Conservation (phyloP, 2,888 invertebrate genomes). For the Troilus luridus region DNA sequence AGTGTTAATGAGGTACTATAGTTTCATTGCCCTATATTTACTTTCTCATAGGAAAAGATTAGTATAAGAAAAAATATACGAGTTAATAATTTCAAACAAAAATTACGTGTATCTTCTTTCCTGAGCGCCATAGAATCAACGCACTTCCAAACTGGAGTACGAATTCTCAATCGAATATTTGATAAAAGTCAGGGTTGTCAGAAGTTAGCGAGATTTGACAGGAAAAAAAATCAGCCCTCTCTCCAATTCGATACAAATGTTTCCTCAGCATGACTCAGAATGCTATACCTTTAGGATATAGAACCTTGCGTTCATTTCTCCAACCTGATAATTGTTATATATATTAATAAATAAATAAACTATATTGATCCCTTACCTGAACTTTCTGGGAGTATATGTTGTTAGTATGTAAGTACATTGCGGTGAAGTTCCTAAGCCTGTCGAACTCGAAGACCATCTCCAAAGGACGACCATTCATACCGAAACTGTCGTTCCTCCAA, state of each 20-base stretch:
- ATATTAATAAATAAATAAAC: too few relatives aligned
- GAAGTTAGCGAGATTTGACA: conserved; percentile 79
- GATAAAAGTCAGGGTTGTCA: background rate
- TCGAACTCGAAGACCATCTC: conserved; percentile 82
- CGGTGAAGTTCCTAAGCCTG: conserved; percentile 78
- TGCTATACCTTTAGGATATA: too few relatives aligned
- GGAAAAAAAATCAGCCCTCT: conserved; percentile 69
- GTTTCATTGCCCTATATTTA: too few relatives aligned
- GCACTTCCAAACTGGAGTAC: background rate
- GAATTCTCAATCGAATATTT: background rate
- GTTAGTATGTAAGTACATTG: conserved; percentile 78
- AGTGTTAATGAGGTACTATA: too few relatives aligned
- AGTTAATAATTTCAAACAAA: too few relatives aligned
- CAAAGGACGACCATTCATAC: conserved; percentile 71
- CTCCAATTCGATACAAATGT: background rate
- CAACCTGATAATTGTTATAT: too few relatives aligned
- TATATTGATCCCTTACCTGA: conserved; percentile 71
- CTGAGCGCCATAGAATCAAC: background rate
- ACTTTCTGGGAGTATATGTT: conserved; percentile 80
- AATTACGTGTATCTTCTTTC: too few relatives aligned
- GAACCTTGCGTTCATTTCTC: too few relatives aligned
- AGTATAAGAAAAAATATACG: too few relatives aligned
- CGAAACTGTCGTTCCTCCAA: conserved; percentile 77
- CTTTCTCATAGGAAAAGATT: too few relatives aligned
- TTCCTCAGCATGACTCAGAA: background rate